A percentile compares a stretch with the other conserved stretches of the same genome.
These are phyloP conservation scores for Polymixis lichenea DNA, from an alignment of 2,888 invertebrate genomes.

Conservation along the genomic window DNA sequence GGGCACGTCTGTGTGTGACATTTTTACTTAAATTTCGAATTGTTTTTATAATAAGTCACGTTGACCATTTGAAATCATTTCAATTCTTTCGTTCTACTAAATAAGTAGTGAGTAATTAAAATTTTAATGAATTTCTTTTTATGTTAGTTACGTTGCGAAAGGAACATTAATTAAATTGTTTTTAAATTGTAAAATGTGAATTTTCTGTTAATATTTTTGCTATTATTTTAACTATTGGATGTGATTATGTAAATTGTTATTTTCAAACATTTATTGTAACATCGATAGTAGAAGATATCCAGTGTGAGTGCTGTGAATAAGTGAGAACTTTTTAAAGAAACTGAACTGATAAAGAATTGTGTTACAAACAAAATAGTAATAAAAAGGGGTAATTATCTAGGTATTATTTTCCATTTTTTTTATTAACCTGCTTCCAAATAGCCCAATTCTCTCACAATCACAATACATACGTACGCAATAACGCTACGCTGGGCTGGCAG, in stretches of 20 bases:
- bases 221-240: not conserved
- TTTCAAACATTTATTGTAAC: not conserved
- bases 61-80: not conserved
- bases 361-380: not conserved
- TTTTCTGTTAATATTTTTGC: too few species aligned
- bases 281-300: not conserved
- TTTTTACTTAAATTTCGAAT: constrained; percentile 19
- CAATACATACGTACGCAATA: too few species aligned
- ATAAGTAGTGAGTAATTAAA: not conserved
- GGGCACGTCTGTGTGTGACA: constrained; percentile 23
- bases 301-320: not conserved
- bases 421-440: too few species aligned
- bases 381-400: not conserved
- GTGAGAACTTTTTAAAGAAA: not conserved
- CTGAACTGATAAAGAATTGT: not conserved
- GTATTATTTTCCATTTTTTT: not conserved
- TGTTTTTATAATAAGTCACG: not conserved
- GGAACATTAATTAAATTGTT: not conserved
- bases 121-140: not conserved
- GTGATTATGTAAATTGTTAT: not conserved
- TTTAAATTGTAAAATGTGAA: not conserved
- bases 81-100: constrained; percentile 14
- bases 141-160: not conserved
- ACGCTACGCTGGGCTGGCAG: too few species aligned
- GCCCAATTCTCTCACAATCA: too few species aligned